These are phyloP conservation scores for Metellina segmentata DNA, from an alignment of 2,888 invertebrate genomes.

Conservation along the genomic window DNA sequence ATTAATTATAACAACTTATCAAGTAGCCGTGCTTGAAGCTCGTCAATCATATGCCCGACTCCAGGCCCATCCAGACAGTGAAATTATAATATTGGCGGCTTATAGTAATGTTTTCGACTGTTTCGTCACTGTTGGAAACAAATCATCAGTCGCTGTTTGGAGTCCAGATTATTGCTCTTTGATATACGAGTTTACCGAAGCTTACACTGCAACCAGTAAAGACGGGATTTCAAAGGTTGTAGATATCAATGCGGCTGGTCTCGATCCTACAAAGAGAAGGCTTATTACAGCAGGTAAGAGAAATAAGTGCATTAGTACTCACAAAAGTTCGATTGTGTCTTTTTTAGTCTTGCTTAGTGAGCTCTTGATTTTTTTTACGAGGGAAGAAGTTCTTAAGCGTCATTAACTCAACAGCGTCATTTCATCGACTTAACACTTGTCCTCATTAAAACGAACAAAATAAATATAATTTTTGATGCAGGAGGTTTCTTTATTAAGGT, in stretches of 20 bases:
- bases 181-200: slow-evolving; percentile 47
- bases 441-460: too few relatives aligned
- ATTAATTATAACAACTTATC: slow-evolving; percentile 48
- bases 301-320: neutral
- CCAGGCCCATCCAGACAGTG: slow-evolving; percentile 43
- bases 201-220: slow-evolving; percentile 3
- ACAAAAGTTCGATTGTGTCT: neutral
- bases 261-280: slow-evolving; percentile 57
- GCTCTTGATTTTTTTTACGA: too few relatives aligned
- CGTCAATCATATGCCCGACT: neutral
- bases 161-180: slow-evolving; percentile 4
- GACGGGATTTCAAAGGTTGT: neutral
- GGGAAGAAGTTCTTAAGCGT: too few relatives aligned
- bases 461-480: too few relatives aligned
- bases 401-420: too few relatives aligned
- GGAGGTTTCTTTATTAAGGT: too few relatives aligned
- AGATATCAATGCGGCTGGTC: slow-evolving; percentile 21
- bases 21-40: slow-evolving; percentile 22
- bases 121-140: slow-evolving; percentile 55
- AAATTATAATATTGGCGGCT: slow-evolving; percentile 23
- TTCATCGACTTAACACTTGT: too few relatives aligned
- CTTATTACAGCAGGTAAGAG: slow-evolving; percentile 64
- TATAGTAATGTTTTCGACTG: slow-evolving; percentile 43
- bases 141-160: slow-evolving; percentile 42
- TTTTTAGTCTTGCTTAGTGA: neutral